Percentiles rank a stretch among this genome's conserved stretches.
phyloP scores from a whole-genome alignment of 2,113 vertebrate species.

The Ammodramus savannarum region DNA sequence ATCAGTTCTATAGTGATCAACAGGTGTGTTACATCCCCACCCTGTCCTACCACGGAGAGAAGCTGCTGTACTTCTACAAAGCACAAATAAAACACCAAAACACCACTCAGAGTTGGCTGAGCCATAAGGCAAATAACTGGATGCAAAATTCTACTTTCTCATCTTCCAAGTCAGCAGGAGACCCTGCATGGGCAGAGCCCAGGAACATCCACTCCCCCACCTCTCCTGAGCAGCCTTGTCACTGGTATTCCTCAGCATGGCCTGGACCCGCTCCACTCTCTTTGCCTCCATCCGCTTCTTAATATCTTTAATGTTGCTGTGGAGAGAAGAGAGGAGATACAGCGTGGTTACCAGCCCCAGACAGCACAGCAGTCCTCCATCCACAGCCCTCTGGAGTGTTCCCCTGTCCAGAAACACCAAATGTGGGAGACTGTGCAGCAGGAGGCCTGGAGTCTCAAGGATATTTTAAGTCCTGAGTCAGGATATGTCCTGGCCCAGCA shows the following conservation, averaged over 20 bases:
- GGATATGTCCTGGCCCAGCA: not conserved
- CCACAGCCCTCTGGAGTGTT: not conserved
- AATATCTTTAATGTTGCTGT: constrained; percentile 83
- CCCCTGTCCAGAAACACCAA: not conserved
- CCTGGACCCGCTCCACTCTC: constrained; percentile 73
- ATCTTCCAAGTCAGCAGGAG: not conserved
- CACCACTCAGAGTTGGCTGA: not conserved
- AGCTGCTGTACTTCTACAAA: not conserved
- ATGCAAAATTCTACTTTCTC: not conserved
- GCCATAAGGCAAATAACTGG: not conserved
- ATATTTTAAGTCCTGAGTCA: not conserved
- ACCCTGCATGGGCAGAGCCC: not conserved
- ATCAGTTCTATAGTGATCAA: no score
- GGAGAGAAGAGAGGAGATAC: not conserved
- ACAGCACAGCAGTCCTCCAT: not conserved
- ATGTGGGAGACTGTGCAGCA: not conserved
- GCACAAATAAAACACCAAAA: not conserved
- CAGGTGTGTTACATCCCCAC: not conserved
- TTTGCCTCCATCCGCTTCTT: constrained; percentile 83
- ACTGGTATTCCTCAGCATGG: constrained; percentile 68
- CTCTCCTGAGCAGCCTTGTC: constrained; percentile 87
- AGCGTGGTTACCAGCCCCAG: not conserved
- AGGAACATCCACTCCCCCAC: not conserved
- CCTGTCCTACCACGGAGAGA: not conserved
- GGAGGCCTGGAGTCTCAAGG: not conserved